Evolutionary conservation across 2,888 invertebrate genomes (phyloP).

Genomic region (Netelia fuscicornis): DNA sequence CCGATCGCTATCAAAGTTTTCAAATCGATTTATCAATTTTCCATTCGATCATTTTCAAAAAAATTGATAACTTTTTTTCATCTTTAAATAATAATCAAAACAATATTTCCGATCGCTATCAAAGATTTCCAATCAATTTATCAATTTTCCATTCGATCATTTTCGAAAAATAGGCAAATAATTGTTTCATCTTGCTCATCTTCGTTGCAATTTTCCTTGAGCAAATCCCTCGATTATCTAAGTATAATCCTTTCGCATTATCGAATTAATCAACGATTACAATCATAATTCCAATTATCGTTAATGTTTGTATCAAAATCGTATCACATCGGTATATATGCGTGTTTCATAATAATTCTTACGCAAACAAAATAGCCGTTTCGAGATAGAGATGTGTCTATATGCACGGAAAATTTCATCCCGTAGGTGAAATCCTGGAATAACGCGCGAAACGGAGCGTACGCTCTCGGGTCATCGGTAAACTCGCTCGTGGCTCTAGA

Average conservation of each 20-base stretch:
- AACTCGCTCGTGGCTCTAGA: conserved; percentile 55
- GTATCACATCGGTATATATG: conserved; percentile 10
- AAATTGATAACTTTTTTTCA: no score
- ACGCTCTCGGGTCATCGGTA: conserved; percentile 57
- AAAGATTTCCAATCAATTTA: no score
- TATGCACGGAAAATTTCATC: conserved; percentile 36
- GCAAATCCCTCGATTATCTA: no score
- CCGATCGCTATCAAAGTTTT: no score
- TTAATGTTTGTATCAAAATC: conserved; percentile 19
- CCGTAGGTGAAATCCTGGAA: conserved; percentile 34
- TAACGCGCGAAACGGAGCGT: conserved; percentile 62
- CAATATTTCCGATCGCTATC: not conserved
- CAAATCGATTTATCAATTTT: no score
- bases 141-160: no score
- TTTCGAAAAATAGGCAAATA: no score
- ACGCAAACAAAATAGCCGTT: conserved; percentile 35
- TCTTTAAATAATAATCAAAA: no score
- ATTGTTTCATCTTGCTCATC: no score
- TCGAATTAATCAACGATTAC: not conserved
- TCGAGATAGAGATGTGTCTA: conserved; percentile 56
- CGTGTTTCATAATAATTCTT: conserved; percentile 11
- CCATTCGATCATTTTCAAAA: no score
- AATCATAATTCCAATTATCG: conserved; percentile 19
- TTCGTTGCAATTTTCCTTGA: no score
- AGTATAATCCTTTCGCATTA: not conserved